A percentile compares a stretch with the other conserved stretches of the same genome.
Conservation (phyloP, 1,140 invertebrate genomes). For the Campoletis sonorensis region DNA sequence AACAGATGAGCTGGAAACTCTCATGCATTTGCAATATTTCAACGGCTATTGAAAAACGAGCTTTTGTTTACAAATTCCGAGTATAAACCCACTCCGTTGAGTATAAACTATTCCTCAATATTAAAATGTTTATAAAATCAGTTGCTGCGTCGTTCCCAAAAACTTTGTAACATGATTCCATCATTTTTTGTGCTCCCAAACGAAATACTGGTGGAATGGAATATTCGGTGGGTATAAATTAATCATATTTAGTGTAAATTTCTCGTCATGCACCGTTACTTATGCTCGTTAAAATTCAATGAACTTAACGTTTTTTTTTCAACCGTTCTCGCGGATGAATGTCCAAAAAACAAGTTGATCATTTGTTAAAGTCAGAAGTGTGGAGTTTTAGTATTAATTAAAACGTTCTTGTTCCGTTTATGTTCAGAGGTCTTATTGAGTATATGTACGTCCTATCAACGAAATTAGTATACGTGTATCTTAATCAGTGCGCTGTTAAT, state of each 20-base stretch:
- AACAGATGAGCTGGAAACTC: conserved; percentile 31
- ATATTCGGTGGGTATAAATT: no score
- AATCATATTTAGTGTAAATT: no score
- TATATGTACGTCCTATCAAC: neutral
- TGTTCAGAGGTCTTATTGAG: neutral
- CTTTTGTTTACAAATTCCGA: neutral
- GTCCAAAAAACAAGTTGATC: no score
- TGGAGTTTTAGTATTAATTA: no score
- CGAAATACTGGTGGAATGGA: no score
- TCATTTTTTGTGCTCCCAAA: no score
- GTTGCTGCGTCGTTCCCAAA: no score
- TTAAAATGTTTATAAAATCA: no score
- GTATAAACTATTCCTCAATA: no score
- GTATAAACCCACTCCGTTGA: neutral
- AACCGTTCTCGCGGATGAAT: neutral
- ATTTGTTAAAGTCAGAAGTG: no score
- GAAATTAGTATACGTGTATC: neutral
- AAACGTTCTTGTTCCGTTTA: neutral
- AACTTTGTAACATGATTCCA: neutral
- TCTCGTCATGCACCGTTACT: no score
- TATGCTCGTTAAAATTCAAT: no score
- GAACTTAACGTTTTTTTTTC: neutral
- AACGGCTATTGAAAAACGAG: conserved; percentile 38
- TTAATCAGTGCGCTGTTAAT: neutral
- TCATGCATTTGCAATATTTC: conserved; percentile 68